Base-by-base conservation (phyloP, 2,797 vertebrate genomes). In the Tragelaphus eurycerus region DNA sequence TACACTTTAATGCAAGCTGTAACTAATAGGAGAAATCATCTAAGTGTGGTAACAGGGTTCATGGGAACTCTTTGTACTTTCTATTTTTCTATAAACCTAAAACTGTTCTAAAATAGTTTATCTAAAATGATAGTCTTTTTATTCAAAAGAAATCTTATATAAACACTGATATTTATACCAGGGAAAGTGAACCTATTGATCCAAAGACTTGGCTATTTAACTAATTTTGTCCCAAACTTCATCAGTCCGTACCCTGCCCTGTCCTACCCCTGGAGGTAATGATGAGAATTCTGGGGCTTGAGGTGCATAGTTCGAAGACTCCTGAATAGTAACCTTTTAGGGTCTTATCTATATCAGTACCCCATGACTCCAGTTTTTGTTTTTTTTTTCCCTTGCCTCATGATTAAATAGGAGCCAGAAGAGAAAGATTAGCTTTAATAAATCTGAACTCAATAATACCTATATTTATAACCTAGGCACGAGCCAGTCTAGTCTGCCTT, bases 241-340 rank as follows among this genome's bases (percentile, higher is more conserved):
- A 3, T 4, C 23, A 6, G 1, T 62, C 62, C 74, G 11, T 19
- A 2, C 10, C 3, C 25, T 38, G 13, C n/a, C 12, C 34, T 17
- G 48, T 31, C 29, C 86, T 27, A 34, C 11, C 3, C 17, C 25
- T 16, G 67, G 55, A 62, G 12, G 12, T 74, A 16, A 89, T 7
- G 19, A 38, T 14, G 9, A 91, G 82, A 81, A 48, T 48, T 89
- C 71, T 9, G 38, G 38, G 48, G 55, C 23, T 19, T 27, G 3
- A 50, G 8, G 9, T 31, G 17, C 48, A 31, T 1, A 64, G 48
- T 57, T 48, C 2, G 29, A 78, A 89, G 62, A 38, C 34, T 64
- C 34, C 67, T 38, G 21, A 62, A 82, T 29, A 17, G 27, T 6
- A 19, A 50, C 5, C 10, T 62, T 50, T 11, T 19, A 14, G 16